Evolutionary conservation across 2,888 invertebrate species (phyloP).

Genomic region (Limenitis camilla): DNA sequence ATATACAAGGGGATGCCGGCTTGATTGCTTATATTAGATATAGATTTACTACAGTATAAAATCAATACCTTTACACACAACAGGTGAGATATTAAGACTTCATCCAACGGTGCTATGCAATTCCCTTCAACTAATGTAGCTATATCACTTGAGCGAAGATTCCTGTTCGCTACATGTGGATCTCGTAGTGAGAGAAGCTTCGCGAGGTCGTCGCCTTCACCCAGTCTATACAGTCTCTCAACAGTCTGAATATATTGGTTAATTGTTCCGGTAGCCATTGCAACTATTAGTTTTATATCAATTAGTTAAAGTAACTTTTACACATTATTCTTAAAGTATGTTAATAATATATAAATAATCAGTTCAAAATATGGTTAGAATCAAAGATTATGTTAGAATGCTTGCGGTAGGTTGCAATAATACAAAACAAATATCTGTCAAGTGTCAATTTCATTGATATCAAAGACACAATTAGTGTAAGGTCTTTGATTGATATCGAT

Average conservation of each 20-base stretch:
- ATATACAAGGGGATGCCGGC: too few relatives aligned
- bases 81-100: conserved; percentile 83
- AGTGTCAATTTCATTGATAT: too few relatives aligned
- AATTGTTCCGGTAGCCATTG: conserved; percentile 43
- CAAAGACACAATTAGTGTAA: too few relatives aligned
- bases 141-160: conserved; percentile 80
- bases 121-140: conserved; percentile 81
- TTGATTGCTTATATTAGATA: too few relatives aligned
- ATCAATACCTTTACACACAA: conserved; percentile 75
- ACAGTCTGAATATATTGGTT: conserved; percentile 67
- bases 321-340: neutral
- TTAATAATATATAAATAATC: too few relatives aligned
- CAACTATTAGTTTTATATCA: conserved; percentile 19
- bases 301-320: neutral
- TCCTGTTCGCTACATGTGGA: conserved; percentile 81
- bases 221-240: conserved; percentile 76
- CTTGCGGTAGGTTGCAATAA: too few relatives aligned
- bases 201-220: conserved; percentile 76
- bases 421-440: too few relatives aligned
- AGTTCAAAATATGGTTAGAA: too few relatives aligned
- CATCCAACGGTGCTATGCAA: conserved; percentile 82
- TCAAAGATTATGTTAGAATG: too few relatives aligned
- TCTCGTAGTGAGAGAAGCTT: conserved; percentile 79
- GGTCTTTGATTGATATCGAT: too few relatives aligned
- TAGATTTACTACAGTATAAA: neutral